These are phyloP conservation scores for Ormia ochracea DNA, from an alignment of 2,888 invertebrate species.

Conservation along the genomic window DNA sequence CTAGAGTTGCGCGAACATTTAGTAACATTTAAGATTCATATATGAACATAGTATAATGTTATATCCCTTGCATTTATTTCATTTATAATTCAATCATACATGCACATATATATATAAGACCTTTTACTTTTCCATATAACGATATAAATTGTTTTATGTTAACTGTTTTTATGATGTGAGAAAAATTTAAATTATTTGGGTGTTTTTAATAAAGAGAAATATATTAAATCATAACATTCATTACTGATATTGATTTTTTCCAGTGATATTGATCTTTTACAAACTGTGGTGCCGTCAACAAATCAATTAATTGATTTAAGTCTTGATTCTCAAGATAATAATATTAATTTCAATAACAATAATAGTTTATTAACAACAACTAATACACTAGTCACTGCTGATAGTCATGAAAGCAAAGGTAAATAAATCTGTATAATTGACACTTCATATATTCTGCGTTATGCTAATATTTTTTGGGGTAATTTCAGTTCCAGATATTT, in stretches of 20 bases:
- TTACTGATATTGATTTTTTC: constrained; percentile 40
- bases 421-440: background rate
- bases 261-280: constrained; percentile 75
- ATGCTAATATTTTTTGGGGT: background rate
- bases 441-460: background rate
- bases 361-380: constrained; percentile 75
- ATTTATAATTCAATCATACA: too few species aligned
- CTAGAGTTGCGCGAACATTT: too few species aligned
- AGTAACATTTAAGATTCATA: too few species aligned
- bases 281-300: constrained; percentile 72
- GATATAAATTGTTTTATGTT: too few species aligned
- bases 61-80: too few species aligned
- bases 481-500: constrained; percentile 69
- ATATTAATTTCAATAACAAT: constrained; percentile 74
- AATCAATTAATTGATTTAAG: constrained; percentile 76
- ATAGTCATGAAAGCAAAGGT: constrained; percentile 78
- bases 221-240: background rate
- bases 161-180: too few species aligned
- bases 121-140: too few species aligned
- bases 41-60: too few species aligned
- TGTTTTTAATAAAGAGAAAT: background rate
- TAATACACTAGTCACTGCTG: constrained; percentile 77
- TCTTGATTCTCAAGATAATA: constrained; percentile 76
- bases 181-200: background rate
- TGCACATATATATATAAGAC: too few species aligned